Percentiles rank a stretch among this genome's conserved stretches.
These are phyloP conservation scores for Neosalanx taihuensis DNA, from an alignment of 2,797 vertebrate species.

Conservation along the genomic window DNA sequence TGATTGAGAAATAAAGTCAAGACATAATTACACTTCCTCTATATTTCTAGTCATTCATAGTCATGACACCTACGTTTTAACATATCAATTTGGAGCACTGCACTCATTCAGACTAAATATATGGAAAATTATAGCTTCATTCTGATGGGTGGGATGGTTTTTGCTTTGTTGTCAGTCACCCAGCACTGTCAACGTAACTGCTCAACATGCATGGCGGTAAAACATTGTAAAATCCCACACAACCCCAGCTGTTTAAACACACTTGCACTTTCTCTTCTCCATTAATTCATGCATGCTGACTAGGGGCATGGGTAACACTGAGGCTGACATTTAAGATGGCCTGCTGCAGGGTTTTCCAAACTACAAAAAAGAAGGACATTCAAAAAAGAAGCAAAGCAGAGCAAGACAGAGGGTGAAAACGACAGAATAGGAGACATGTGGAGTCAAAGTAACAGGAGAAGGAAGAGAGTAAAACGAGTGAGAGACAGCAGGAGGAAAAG, in stretches of 20 bases:
- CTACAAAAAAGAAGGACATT: not conserved
- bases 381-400: not conserved
- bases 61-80: too few relatives aligned
- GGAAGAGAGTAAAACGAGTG: conserved; percentile 8
- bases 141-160: too few relatives aligned
- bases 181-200: too few relatives aligned
- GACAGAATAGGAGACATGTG: not conserved
- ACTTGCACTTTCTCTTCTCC: conserved; percentile 27
- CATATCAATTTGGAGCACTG: too few relatives aligned
- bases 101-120: too few relatives aligned
- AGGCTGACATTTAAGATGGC: conserved; percentile 38
- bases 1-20: too few relatives aligned
- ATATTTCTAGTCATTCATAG: too few relatives aligned
- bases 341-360: conserved; percentile 28
- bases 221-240: not conserved
- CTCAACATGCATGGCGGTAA: not conserved
- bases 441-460: not conserved
- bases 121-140: too few relatives aligned
- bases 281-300: conserved; percentile 51
- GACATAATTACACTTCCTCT: too few relatives aligned
- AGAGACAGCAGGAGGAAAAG: not conserved
- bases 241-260: conserved; percentile 37
- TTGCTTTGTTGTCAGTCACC: too few relatives aligned
- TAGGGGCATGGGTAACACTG: conserved; percentile 36
- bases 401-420: not conserved